A percentile compares a stretch with the other conserved stretches of the same genome.
Conservation (phyloP, 2,113 vertebrate genomes). For the Platichthys flesus region DNA sequence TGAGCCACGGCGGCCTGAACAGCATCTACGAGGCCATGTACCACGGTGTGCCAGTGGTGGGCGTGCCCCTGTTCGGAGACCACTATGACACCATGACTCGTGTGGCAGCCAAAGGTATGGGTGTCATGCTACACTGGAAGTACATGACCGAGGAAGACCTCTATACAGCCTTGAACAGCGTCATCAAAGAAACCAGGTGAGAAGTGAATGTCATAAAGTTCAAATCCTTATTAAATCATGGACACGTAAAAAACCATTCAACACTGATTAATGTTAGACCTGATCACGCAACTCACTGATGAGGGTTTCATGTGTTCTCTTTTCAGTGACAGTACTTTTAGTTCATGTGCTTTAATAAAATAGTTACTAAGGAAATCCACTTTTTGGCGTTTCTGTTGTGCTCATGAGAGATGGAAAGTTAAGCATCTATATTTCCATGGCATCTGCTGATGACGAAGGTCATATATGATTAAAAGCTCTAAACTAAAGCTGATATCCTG, state of each 20-base stretch:
- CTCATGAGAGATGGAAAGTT: too few species aligned
- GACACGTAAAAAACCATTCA: neutral
- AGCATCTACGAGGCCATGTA: slow-evolving; percentile 99
- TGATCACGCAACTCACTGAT: neutral
- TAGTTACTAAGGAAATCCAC: too few species aligned
- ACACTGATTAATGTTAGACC: neutral
- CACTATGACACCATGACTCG: slow-evolving; percentile 99
- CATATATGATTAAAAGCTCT: too few species aligned
- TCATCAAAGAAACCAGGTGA: slow-evolving; percentile 93
- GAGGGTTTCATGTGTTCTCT: neutral
- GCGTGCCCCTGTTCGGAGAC: slow-evolving; percentile 96
- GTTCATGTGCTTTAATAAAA: too few species aligned
- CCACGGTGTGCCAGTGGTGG: slow-evolving; percentile 96
- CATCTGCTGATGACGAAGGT: too few species aligned
- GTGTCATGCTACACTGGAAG: slow-evolving; percentile 95
- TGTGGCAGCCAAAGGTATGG: slow-evolving; percentile 98
- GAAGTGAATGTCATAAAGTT: neutral
- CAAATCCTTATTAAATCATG: neutral
- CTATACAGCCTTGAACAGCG: slow-evolving; percentile 86
- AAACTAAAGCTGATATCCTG: too few species aligned
- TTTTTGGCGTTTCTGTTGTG: too few species aligned
- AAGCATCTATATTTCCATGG: too few species aligned
- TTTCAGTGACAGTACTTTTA: too few species aligned
- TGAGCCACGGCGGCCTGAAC: slow-evolving; percentile 97
- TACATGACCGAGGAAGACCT: slow-evolving; percentile 89